Evolutionary conservation across 2,888 invertebrate species (phyloP).

Genomic region (Mythimna albipuncta): DNA sequence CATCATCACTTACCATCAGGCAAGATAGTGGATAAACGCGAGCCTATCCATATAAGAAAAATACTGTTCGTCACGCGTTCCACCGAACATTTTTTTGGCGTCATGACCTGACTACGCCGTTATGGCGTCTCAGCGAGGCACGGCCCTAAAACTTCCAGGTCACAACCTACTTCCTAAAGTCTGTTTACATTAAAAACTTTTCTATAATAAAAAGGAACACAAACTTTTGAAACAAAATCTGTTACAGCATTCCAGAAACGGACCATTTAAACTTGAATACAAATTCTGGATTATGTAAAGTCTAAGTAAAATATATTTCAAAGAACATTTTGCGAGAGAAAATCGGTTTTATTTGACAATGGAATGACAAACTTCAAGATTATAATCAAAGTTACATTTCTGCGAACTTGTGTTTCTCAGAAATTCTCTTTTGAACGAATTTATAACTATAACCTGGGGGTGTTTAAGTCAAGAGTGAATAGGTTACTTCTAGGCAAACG

Average conservation of each 20-base stretch:
- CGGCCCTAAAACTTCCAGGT: neutral
- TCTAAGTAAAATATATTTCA: slow-evolving; percentile 17
- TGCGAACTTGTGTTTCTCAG: slow-evolving; percentile 7
- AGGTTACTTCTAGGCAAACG: neutral
- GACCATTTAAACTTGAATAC: slow-evolving; percentile 26
- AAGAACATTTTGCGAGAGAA: slow-evolving; percentile 7
- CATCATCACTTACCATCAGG: too few relatives aligned
- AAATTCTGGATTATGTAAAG: slow-evolving; percentile 29
- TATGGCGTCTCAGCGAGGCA: too few relatives aligned
- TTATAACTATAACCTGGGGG: neutral
- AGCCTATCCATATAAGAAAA: too few relatives aligned
- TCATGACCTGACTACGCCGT: too few relatives aligned
- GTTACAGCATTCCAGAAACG: slow-evolving; percentile 20
- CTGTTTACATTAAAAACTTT: neutral
- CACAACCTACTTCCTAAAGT: neutral
- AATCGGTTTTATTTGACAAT: slow-evolving; percentile 9
- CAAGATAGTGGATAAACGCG: too few relatives aligned
- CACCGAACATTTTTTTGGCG: too few relatives aligned
- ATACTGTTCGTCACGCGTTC: too few relatives aligned
- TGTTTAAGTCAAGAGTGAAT: neutral
- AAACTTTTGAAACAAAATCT: slow-evolving; percentile 27
- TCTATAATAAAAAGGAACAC: slow-evolving; percentile 9
- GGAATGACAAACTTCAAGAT: slow-evolving; percentile 28
- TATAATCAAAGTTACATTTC: slow-evolving; percentile 32
- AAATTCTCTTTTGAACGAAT: slow-evolving; percentile 14